Evolutionary conservation across 2,113 vertebrate species (phyloP).

Genomic region (Elephantulus edwardii): DNA sequence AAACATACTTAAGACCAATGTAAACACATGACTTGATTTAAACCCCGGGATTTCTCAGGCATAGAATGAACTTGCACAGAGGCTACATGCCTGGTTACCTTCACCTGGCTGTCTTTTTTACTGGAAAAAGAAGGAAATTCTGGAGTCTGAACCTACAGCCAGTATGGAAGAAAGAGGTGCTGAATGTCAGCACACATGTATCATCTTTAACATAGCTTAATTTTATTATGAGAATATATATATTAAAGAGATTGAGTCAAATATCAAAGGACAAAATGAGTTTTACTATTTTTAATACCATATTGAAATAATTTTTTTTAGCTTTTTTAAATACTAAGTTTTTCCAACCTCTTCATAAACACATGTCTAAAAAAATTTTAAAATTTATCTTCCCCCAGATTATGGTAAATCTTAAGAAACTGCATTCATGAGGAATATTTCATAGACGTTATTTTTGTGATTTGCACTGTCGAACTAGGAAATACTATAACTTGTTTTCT

Average conservation of each 20-base stretch:
- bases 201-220: not conserved
- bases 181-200: not conserved
- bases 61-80: slow-evolving; percentile 15
- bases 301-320: not conserved
- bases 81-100: not conserved
- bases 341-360: not conserved
- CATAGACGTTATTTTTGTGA: not conserved
- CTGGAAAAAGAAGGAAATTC: slow-evolving; percentile 4
- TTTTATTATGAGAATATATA: slow-evolving; percentile 20
- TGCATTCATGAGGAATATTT: not conserved
- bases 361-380: not conserved
- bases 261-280: not conserved
- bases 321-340: not conserved
- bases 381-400: not conserved
- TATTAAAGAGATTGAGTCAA: not conserved
- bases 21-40: slow-evolving; percentile 48
- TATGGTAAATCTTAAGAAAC: not conserved
- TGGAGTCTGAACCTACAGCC: not conserved
- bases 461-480: not conserved
- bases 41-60: not conserved
- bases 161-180: not conserved
- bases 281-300: slow-evolving; percentile 11
- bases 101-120: not conserved
- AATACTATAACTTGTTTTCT: not conserved
- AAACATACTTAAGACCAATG: slow-evolving; percentile 54